Conservation (phyloP, 1,140 invertebrate species). For the Cheumatopsyche charites region DNA sequence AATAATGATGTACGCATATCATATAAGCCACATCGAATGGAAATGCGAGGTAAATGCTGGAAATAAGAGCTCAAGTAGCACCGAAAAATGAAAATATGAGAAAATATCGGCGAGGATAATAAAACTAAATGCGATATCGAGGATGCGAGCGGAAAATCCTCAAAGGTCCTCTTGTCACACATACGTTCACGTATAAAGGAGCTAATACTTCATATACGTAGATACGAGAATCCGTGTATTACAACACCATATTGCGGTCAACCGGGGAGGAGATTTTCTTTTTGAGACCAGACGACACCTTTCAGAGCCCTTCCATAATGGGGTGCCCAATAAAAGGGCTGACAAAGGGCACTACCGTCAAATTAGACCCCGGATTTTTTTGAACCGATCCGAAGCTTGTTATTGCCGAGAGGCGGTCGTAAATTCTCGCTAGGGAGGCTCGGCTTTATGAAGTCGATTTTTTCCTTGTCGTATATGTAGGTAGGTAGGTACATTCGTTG, state of each 20-base stretch:
- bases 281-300: constrained; percentile 17
- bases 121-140: constrained; percentile 4
- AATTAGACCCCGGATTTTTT: constrained; percentile 20
- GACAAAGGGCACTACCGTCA: constrained; percentile 32
- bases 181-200: not conserved
- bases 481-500: no score
- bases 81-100: constrained; percentile 10
- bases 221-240: not conserved
- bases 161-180: not conserved
- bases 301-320: constrained; percentile 31
- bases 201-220: not conserved
- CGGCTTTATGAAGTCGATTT: no score
- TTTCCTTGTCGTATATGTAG: no score
- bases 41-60: no score
- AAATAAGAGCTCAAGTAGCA: no score
- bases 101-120: not conserved
- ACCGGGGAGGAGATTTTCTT: constrained; percentile 22
- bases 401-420: no score
- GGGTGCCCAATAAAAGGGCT: constrained; percentile 31
- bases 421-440: no score
- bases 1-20: no score
- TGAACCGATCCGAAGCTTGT: no score
- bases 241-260: constrained; percentile 20
- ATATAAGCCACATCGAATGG: no score
- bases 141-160: not conserved